Evolutionary conservation across 2,113 vertebrate species (phyloP).

Genomic region (Acrocephalus arundinaceus): DNA sequence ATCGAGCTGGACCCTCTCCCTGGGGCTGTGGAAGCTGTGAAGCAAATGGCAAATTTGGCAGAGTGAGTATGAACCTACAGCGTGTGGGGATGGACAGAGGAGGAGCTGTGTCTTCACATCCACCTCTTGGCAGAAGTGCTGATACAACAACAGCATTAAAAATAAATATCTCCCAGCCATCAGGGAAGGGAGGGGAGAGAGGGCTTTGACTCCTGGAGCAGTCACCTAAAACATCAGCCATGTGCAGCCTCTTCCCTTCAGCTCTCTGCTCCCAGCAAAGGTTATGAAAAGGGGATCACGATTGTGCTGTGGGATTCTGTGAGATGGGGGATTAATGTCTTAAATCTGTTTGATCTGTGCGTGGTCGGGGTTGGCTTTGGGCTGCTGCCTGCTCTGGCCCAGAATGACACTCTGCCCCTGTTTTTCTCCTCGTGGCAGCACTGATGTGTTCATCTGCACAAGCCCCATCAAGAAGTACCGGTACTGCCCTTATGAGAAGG

Average conservation of each 20-base stretch:
- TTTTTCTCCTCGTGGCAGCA: conserved; percentile 75
- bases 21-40: conserved; percentile 90
- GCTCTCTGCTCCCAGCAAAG: not conserved
- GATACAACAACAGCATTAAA: not conserved
- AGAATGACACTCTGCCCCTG: not conserved
- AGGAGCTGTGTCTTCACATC: not conserved
- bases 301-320: not conserved
- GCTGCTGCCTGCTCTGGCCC: not conserved
- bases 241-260: not conserved
- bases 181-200: not conserved
- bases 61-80: conserved; percentile 77
- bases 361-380: not conserved
- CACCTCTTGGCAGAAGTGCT: not conserved
- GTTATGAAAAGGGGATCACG: not conserved
- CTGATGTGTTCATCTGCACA: conserved; percentile 95
- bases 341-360: not conserved
- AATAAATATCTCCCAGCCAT: not conserved
- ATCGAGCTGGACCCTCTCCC: conserved; percentile 89
- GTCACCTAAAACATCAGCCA: not conserved
- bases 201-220: not conserved
- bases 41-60: conserved; percentile 89
- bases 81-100: rapidly evolving
- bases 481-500: conserved; percentile 93
- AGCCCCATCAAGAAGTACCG: conserved; percentile 90
- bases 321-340: not conserved